A percentile compares a stretch with the other conserved stretches of the same genome.
Evolutionary conservation across 2,797 vertebrate species (phyloP).

Genomic region (Girardinus metallicus): DNA sequence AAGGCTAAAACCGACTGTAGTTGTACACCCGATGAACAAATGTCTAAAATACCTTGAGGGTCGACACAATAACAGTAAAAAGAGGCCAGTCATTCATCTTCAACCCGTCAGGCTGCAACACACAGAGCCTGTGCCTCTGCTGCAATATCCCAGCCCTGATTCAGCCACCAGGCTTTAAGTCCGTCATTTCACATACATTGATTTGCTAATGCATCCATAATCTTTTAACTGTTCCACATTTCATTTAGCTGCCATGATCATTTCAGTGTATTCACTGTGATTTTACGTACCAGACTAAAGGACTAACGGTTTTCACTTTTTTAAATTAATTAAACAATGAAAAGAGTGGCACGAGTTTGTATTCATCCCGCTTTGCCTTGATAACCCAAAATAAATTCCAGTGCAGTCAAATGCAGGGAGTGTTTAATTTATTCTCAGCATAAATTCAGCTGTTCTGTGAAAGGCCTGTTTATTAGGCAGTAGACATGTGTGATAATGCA

Average conservation of each 20-base stretch:
- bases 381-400: neutral
- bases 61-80: slow-evolving; percentile 29
- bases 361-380: neutral
- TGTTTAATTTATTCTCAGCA: neutral
- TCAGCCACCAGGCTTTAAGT: neutral
- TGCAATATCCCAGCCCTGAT: slow-evolving; percentile 27
- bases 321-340: neutral
- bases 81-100: slow-evolving; percentile 35
- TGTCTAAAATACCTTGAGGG: slow-evolving; percentile 2
- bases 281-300: neutral
- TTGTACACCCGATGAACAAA: slow-evolving; percentile 6
- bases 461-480: neutral
- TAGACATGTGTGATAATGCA: no score
- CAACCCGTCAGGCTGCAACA: slow-evolving; percentile 12
- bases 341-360: no score
- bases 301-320: neutral
- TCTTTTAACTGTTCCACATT: neutral
- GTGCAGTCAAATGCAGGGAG: neutral
- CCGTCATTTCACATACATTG: neutral
- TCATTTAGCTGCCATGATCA: neutral
- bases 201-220: neutral
- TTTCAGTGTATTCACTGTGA: neutral
- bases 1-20: neutral
- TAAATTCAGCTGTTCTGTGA: neutral
- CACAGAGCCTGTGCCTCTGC: slow-evolving; percentile 16